These are phyloP conservation scores for Diabrotica undecimpunctata DNA, from an alignment of 1,140 invertebrate genomes.

Conservation along the genomic window DNA sequence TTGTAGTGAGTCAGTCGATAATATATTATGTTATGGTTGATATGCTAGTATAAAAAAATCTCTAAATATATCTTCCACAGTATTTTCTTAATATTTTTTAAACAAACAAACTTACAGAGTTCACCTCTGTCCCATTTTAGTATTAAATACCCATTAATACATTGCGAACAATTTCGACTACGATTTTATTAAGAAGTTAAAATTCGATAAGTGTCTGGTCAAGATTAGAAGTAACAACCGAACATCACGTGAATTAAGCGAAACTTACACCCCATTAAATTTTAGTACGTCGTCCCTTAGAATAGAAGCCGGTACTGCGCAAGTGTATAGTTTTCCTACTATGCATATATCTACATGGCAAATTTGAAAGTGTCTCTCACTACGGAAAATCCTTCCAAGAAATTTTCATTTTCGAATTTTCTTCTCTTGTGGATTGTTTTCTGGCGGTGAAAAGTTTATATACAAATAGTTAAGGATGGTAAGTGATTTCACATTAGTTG, in stretches of 20 bases:
- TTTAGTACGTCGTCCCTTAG: neutral
- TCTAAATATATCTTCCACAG: no score
- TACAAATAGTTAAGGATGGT: no score
- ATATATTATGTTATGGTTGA: no score
- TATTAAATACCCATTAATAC: neutral
- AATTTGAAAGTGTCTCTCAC: neutral
- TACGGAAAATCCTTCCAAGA: neutral
- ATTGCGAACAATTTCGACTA: neutral
- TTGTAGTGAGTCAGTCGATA: no score
- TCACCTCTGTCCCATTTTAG: no score
- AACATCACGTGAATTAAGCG: neutral
- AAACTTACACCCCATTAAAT: neutral
- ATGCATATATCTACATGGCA: neutral
- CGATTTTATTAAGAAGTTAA: neutral
- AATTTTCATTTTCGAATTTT: no score
- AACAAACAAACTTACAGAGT: no score
- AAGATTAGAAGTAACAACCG: neutral
- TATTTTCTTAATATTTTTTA: no score
- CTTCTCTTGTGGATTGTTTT: no score
- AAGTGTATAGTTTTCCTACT: neutral
- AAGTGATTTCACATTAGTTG: no score
- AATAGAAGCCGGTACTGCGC: neutral
- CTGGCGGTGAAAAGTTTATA: no score
- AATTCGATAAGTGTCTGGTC: neutral
- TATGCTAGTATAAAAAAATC: no score